Base-by-base conservation (phyloP, 2,888 invertebrate species). In the Apocheima hispidaria region DNA sequence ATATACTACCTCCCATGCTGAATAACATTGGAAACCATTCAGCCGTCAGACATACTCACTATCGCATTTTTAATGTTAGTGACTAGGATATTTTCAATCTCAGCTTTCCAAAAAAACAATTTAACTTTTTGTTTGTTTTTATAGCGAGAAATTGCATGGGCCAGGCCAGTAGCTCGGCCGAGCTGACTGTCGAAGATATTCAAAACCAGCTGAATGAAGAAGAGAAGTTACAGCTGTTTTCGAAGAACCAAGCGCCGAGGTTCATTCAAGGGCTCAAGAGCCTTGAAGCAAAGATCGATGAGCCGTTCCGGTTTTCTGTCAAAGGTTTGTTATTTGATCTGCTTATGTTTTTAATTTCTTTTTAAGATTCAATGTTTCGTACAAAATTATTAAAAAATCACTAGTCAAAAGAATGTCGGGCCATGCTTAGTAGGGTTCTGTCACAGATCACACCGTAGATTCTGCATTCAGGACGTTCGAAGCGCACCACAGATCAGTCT, bases 201-300 rank as follows among this genome's bases (percentile, higher is more conserved):
- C 96, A 97, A 79, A 97, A 96, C 83, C 97, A 98, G 82, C 82
- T 98, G 52, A 97, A 96, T 75, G 97, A 97, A 64, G 97, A 97
- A 78, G 98, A 98, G 83, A 94, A 96, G 54, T 88, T 96, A 14
- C 96, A 96, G 75, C 93, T 97, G 33, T 93, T 96, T 72, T 94
- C 95, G 1, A 94, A 94, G 68, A 96, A 96, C 84, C 96, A 96
- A 81, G 97, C 97, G 1, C 98, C 98, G 0, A 96, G 96, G 79
- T 98, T 98, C 80, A 84, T 97, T 3, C 95, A 95, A 58, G 97
- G 97, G 0, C 90, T 98, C 7, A 96, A 96, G 83, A 97, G 97
- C 78, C 94, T 95, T 46, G 97, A 97, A 86, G 96, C 96, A 0
- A 96, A 94, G 82, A 97, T 98, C 68, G 96, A 96, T 82, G 97